Conservation (phyloP, 53 echinoderm and acorn worm genomes). For the Zoroaster sp. region DNA sequence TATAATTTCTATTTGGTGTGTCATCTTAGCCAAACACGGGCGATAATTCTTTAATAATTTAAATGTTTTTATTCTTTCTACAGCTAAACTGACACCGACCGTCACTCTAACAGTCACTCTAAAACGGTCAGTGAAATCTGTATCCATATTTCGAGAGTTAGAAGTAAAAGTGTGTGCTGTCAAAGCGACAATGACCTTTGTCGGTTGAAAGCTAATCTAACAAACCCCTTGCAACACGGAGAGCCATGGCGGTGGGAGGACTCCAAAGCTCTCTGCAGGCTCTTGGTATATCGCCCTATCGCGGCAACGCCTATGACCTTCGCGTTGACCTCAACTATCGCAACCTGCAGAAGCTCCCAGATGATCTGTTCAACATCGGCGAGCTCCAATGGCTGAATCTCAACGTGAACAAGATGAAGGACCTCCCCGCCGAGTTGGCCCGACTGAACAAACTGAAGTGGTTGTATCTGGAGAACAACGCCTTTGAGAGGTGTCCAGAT, state of each 20-base stretch:
- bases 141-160: too few species aligned
- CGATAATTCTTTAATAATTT: too few species aligned
- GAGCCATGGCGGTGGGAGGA: neutral
- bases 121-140: too few species aligned
- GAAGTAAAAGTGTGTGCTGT: too few species aligned
- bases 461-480: slow-evolving; percentile 85
- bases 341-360: slow-evolving; percentile 75
- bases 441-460: slow-evolving; percentile 56
- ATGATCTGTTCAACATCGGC: slow-evolving; percentile 70
- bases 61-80: too few species aligned
- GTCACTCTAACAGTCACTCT: too few species aligned
- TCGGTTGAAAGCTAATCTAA: too few species aligned
- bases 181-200: too few species aligned
- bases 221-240: too few species aligned
- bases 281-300: slow-evolving; percentile 62
- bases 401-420: slow-evolving; percentile 63
- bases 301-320: slow-evolving; percentile 70
- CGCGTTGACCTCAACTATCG: slow-evolving; percentile 89
- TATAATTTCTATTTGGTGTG: too few species aligned
- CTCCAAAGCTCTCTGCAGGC: slow-evolving; percentile 16
- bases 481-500: slow-evolving; percentile 71
- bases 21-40: too few species aligned
- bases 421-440: slow-evolving; percentile 67
- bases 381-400: slow-evolving; percentile 94
- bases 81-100: too few species aligned